Conservation (phyloP, 2,113 vertebrate genomes). For the Chloroceryle aenea region DNA sequence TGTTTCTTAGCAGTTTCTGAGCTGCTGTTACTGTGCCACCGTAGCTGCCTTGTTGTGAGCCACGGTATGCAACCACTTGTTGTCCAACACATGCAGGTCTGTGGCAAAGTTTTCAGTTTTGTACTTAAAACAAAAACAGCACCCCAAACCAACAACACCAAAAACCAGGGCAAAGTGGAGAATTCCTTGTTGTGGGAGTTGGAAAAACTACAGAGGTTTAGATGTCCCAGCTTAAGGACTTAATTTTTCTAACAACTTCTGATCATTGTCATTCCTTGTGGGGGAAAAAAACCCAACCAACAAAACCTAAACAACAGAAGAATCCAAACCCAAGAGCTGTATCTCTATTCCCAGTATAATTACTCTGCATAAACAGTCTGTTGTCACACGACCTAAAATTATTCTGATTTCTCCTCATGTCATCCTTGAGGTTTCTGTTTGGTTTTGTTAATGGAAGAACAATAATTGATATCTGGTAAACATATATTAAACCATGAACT, state of each 20-base stretch:
- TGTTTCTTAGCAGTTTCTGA: neutral
- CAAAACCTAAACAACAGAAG: neutral
- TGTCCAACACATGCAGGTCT: neutral
- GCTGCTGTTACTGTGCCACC: neutral
- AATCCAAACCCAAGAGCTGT: neutral
- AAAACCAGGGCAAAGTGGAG: neutral
- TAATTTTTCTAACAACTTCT: neutral
- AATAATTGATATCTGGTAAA: slow-evolving; percentile 5
- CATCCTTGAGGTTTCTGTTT: neutral
- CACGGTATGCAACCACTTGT: rapidly evolving
- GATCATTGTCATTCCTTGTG: neutral
- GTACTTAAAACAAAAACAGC: neutral
- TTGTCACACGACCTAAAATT: slow-evolving; percentile 10
- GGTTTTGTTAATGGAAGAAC: neutral
- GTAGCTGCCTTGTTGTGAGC: neutral
- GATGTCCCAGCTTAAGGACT: neutral
- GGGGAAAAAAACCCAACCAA: neutral
- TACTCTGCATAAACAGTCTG: neutral
- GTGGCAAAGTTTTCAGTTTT: neutral
- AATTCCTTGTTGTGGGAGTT: neutral
- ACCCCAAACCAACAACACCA: rapidly evolving
- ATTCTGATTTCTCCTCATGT: neutral
- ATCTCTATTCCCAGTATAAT: neutral
- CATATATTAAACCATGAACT: neutral
- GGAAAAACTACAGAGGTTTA: rapidly evolving